These are phyloP conservation scores for Merluccius polli DNA, from an alignment of 2,797 vertebrate genomes.

Conservation along the genomic window DNA sequence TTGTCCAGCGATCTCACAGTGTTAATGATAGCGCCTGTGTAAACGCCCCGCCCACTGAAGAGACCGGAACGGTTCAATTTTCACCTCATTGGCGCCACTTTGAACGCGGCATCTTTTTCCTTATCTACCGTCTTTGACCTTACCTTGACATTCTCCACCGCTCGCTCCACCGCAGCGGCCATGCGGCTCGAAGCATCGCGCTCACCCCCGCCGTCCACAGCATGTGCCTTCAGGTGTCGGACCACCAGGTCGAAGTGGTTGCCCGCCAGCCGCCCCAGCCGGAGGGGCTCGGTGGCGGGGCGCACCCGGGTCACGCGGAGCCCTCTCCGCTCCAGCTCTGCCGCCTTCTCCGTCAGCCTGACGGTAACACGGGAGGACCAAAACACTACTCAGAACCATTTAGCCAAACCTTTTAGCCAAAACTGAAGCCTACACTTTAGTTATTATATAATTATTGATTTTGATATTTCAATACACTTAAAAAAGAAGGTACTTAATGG, in stretches of 20 bases:
- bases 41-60: too few species aligned
- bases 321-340: conserved; percentile 77
- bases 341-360: conserved; percentile 79
- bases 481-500: too few species aligned
- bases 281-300: conserved; percentile 75
- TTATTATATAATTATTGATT: neutral
- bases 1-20: too few species aligned
- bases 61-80: too few species aligned
- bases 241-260: conserved; percentile 91
- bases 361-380: conserved; percentile 21
- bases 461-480: neutral
- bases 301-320: conserved; percentile 78
- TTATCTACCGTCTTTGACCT: too few species aligned
- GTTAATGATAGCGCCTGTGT: too few species aligned
- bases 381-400: neutral
- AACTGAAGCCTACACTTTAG: neutral
- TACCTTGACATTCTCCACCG: conserved; percentile 84
- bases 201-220: conserved; percentile 21
- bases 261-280: conserved; percentile 85
- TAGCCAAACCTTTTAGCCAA: neutral
- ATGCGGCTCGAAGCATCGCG: conserved; percentile 54
- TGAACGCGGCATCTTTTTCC: too few species aligned
- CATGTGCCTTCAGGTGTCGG: conserved; percentile 75
- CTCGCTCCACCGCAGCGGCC: conserved; percentile 76
- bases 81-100: too few species aligned